Conservation (phyloP, 2,113 vertebrate genomes). For the Erythrocebus patas region DNA sequence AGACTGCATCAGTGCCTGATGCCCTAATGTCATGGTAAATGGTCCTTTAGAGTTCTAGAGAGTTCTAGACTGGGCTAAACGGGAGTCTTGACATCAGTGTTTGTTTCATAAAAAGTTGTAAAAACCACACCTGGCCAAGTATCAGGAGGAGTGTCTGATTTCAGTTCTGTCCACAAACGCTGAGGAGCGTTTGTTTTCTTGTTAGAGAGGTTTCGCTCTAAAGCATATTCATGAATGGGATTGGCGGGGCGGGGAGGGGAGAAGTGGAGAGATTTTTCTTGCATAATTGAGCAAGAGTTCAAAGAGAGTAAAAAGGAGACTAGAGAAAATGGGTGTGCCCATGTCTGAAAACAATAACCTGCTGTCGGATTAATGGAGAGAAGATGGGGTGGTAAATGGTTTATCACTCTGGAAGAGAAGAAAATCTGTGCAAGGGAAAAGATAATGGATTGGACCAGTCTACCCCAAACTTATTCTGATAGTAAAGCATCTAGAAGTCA, state of each 20-base stretch:
- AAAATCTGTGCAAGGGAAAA: neutral
- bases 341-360: neutral
- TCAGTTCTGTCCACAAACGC: slow-evolving; percentile 18
- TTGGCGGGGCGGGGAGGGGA: neutral
- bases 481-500: neutral
- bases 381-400: neutral
- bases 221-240: neutral
- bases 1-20: neutral
- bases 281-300: neutral
- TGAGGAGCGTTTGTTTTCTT: slow-evolving; percentile 26
- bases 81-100: slow-evolving; percentile 27
- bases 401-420: neutral
- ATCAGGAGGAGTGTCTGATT: neutral
- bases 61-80: neutral
- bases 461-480: neutral
- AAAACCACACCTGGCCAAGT: slow-evolving; percentile 37
- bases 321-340: neutral
- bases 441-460: neutral
- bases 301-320: neutral
- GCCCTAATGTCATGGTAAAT: neutral
- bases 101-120: slow-evolving; percentile 44
- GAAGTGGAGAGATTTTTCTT: neutral
- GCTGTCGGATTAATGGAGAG: neutral
- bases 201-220: neutral
- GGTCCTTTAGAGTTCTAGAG: neutral